Base-by-base conservation (phyloP, 2,888 invertebrate genomes). In the Cosmopolites sordidus region DNA sequence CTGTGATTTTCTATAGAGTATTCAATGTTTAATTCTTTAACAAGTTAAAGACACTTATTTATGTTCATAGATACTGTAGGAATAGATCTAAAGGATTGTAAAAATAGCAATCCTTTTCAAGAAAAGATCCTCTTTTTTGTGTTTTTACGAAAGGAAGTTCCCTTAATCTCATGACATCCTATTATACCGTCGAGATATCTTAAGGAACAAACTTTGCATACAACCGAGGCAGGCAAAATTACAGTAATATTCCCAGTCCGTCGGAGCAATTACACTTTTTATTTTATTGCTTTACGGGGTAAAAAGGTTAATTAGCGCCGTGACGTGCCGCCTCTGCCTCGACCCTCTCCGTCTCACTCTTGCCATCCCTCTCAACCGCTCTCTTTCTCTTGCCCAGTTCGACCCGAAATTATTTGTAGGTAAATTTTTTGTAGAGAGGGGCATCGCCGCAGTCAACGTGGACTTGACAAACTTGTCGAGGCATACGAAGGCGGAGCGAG, bases 371-470 rank as follows among this genome's bases (percentile, higher is more conserved):
- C 33, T n/a, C n/a, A 11, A 9, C 11, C 3, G 33, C n/a, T 33
- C 33, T 12, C 33, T 12, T 33, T 33, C 12, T 33, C 33, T 11
- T 33, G 33, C 15, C 14, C 16, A 16, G 5, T 18, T 45, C 22
- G 27, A 39, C 39, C 47, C 47, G 27, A 47, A 46, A 27, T 45
- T 45, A 45, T 45, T 45, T 45, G 45, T 45, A 18, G 17, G 33
- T n/a, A 37, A 17, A 12, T 39, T 18, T 39, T 40, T 46, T 47
- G 18, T 27, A 27, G 22, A 15, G 39, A 39, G 14, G 12, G 63
- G 63, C 64, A 58, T 48, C 46, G 60, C 46, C 38, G 51, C 48
- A 61, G 62, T 68, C 71, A 68, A 72, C 72, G 73, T 73, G 69
- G 72, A 72, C 65, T 70, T 55, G 69, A 72, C 58, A 58, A 50